Conservation (phyloP, 2,888 invertebrate species). For the Brachyptera putata region DNA sequence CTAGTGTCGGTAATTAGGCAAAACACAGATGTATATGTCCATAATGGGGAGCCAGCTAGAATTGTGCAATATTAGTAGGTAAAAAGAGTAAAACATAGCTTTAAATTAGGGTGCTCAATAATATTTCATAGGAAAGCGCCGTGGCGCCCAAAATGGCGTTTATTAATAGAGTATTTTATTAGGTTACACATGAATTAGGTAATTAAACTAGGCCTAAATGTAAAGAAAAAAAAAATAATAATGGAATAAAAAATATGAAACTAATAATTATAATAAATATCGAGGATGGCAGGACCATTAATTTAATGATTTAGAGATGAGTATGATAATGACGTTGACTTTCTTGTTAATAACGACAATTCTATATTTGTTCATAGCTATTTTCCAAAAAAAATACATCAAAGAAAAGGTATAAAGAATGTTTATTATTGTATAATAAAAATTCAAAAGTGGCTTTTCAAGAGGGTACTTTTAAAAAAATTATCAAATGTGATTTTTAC, state of each 20-base stretch:
- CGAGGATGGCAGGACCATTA: constrained; percentile 34
- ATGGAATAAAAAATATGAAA: constrained; percentile 6
- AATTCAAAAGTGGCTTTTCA: constrained; percentile 33
- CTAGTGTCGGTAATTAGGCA: neutral
- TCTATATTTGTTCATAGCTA: constrained; percentile 35
- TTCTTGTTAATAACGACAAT: constrained; percentile 29
- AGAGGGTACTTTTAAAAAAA: constrained; percentile 17
- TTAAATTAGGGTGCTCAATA: constrained; percentile 37
- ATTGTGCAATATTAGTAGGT: constrained; percentile 36
- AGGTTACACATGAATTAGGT: constrained; percentile 33
- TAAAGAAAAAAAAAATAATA: constrained; percentile 28
- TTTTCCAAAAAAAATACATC: constrained; percentile 32
- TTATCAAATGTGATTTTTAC: constrained; percentile 18
- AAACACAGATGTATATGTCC: neutral
- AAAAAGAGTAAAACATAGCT: constrained; percentile 32
- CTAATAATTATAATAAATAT: constrained; percentile 15
- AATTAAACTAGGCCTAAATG: constrained; percentile 34
- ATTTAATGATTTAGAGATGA: constrained; percentile 27
- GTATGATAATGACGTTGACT: too few species aligned
- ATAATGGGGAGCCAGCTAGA: constrained; percentile 20
- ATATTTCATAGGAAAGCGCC: too few species aligned
- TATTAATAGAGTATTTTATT: constrained; percentile 33
- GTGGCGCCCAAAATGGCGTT: too few species aligned
- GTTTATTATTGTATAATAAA: constrained; percentile 29
- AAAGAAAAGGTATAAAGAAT: too few species aligned